These are phyloP conservation scores for Zosterops japonicus DNA, from an alignment of 2,113 vertebrate species.

Conservation along the genomic window DNA sequence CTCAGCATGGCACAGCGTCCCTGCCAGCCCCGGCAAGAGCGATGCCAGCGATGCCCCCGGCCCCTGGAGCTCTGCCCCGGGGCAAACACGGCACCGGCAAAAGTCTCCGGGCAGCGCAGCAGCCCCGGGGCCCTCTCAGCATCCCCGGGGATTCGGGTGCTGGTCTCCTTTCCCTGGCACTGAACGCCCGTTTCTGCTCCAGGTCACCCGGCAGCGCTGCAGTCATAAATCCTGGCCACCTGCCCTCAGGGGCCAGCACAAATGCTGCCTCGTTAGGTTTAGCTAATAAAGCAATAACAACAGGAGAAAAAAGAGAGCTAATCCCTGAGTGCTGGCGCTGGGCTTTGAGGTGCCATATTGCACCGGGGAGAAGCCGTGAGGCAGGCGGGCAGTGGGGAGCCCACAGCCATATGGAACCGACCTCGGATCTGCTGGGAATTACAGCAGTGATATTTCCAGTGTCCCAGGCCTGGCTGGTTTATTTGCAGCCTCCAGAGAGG, in stretches of 20 bases:
- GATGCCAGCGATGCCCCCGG: not conserved
- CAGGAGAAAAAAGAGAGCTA: not conserved
- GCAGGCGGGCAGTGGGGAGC: not conserved
- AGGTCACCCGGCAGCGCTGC: not conserved
- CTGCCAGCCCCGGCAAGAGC: constrained; percentile 7
- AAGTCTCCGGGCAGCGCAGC: not conserved
- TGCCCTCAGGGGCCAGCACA: constrained; percentile 14
- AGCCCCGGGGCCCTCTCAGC: accelerated
- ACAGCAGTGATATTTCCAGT: not conserved
- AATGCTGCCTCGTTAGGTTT: constrained; percentile 33
- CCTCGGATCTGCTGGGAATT: not conserved
- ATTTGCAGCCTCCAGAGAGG: constrained; percentile 7
- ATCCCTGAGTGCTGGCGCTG: not conserved
- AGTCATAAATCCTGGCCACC: constrained; percentile 53
- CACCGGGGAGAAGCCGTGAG: not conserved
- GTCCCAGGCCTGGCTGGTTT: not conserved
- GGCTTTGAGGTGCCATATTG: constrained; percentile 13
- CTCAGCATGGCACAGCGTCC: constrained; percentile 60
- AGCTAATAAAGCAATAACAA: constrained; percentile 51
- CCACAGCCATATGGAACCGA: not conserved
- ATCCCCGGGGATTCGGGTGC: not conserved
- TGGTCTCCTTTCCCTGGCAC: not conserved
- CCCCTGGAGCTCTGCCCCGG: not conserved
- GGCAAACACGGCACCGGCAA: not conserved
- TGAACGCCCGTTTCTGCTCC: not conserved